Evolutionary conservation across 1,140 invertebrate genomes (phyloP).

Genomic region (Diabrotica undecimpunctata): DNA sequence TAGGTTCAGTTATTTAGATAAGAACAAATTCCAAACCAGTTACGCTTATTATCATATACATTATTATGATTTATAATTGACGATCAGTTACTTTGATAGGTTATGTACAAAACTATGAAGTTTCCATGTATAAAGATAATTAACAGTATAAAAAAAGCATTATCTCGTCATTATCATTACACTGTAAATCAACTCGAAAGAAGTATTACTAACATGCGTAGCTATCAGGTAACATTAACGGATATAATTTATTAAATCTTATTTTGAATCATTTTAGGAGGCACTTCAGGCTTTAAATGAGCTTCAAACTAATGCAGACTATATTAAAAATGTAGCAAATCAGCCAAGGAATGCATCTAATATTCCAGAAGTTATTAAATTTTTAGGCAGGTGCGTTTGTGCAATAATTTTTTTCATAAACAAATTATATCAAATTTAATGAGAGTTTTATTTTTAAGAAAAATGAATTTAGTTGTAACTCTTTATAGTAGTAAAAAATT

Average conservation of each 20-base stretch:
- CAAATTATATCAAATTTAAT: neutral
- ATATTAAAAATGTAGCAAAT: slow-evolving; percentile 34
- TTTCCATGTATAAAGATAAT: neutral
- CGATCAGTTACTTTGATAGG: neutral
- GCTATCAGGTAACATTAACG: neutral
- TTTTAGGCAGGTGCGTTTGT: slow-evolving; percentile 34
- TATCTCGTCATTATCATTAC: neutral
- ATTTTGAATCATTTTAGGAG: slow-evolving; percentile 30
- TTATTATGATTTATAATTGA: too few species aligned
- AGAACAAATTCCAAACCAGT: too few species aligned
- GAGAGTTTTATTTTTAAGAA: neutral
- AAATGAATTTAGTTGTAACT: neutral
- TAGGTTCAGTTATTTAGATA: too few species aligned
- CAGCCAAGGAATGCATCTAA: slow-evolving; percentile 27
- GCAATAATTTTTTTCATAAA: neutral
- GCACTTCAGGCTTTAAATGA: slow-evolving; percentile 40
- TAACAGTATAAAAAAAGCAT: neutral
- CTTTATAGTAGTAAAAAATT: too few species aligned
- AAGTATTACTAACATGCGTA: neutral
- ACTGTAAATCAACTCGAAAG: neutral
- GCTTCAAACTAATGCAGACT: slow-evolving; percentile 42
- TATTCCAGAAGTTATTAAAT: slow-evolving; percentile 36
- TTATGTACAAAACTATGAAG: neutral
- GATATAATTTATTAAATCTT: neutral
- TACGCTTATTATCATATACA: too few species aligned